A percentile compares a stretch with the other conserved stretches of the same genome.
Conservation (phyloP, 2,797 vertebrate genomes). For the Triplophysa yarkandensis region DNA sequence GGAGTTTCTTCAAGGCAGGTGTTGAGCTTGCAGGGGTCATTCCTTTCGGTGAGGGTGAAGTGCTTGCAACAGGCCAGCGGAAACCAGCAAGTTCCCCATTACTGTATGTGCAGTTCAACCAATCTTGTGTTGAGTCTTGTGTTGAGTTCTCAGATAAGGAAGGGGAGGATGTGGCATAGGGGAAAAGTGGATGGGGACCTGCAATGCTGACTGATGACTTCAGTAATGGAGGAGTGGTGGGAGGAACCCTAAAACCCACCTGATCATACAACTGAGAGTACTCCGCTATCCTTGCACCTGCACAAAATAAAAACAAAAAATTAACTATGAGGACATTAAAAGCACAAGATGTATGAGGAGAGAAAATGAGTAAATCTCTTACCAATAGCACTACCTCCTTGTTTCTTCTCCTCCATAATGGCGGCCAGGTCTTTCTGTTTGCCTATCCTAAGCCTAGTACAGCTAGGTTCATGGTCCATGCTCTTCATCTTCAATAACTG, state of each 20-base stretch:
- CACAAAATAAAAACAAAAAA: constrained; percentile 37
- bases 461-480: constrained; percentile 84
- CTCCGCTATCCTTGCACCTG: constrained; percentile 96
- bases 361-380: constrained; percentile 60
- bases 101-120: constrained; percentile 89
- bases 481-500: constrained; percentile 92
- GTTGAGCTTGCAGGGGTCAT: constrained; percentile 79
- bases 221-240: constrained; percentile 54
- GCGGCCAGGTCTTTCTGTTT: constrained; percentile 89
- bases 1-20: constrained; percentile 81
- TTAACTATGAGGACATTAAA: background rate
- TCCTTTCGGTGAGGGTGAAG: constrained; percentile 67
- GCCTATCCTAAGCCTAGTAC: constrained; percentile 72
- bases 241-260: constrained; percentile 85
- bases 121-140: constrained; percentile 83
- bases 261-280: constrained; percentile 98
- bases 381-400: constrained; percentile 96
- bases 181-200: constrained; percentile 47
- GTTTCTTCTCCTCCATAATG: constrained; percentile 96
- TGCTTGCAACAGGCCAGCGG: constrained; percentile 65
- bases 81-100: constrained; percentile 89
- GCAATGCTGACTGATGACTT: constrained; percentile 52
- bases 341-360: too few species aligned
- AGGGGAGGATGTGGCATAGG: constrained; percentile 63
- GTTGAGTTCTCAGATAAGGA: constrained; percentile 69